phyloP scores from a whole-genome alignment of 2,797 vertebrate genomes.

The Poeciliopsis gracilis region DNA sequence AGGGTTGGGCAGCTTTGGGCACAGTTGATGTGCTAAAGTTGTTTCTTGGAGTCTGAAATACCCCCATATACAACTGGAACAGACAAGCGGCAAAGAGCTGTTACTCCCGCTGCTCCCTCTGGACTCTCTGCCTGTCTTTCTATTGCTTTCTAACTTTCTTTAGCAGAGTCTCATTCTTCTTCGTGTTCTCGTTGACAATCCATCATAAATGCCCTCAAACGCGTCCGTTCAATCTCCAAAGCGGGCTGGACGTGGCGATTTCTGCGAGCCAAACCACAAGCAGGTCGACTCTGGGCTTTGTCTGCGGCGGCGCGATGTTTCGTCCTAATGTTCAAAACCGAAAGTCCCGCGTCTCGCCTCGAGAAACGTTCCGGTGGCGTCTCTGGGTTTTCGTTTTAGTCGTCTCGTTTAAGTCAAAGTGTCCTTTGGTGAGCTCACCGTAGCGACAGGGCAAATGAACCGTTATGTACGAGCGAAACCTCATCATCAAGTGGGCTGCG shows the following conservation, averaged over 20 bases:
- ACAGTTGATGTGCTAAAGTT: slow-evolving; percentile 48
- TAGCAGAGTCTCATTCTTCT: background rate
- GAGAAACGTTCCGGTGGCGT: too few relatives aligned
- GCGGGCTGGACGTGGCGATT: background rate
- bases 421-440: too few relatives aligned
- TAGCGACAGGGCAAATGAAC: too few relatives aligned
- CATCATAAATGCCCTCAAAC: background rate
- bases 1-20: slow-evolving; percentile 46
- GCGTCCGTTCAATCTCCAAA: background rate
- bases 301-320: too few relatives aligned
- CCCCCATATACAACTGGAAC: slow-evolving; percentile 37
- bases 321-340: too few relatives aligned
- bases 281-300: too few relatives aligned
- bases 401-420: too few relatives aligned
- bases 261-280: background rate
- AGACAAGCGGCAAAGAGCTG: slow-evolving; percentile 35
- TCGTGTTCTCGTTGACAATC: background rate
- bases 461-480: too few relatives aligned
- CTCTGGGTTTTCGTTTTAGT: too few relatives aligned
- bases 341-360: too few relatives aligned
- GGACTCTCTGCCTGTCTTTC: slow-evolving; percentile 10
- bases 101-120: slow-evolving; percentile 37
- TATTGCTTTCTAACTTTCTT: slow-evolving; percentile 3
- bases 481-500: background rate
- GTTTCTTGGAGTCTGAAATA: slow-evolving; percentile 48